Base-by-base conservation (phyloP, 1,140 invertebrate genomes). In the Nasonia vitripennis region DNA sequence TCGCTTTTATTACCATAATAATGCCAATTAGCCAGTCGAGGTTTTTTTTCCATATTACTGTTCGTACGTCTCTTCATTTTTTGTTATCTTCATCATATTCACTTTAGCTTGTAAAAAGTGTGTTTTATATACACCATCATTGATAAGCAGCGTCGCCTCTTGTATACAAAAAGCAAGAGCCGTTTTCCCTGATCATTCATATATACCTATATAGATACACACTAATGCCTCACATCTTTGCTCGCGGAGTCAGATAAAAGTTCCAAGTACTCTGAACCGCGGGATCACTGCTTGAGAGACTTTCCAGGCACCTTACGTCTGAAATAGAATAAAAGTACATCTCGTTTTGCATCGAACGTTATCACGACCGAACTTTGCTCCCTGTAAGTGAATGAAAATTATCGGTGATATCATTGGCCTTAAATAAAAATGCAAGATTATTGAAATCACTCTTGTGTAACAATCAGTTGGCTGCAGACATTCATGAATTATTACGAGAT, bases 231-330 rank as follows among this genome's bases (percentile, higher is more conserved):
- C 78, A 91, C 7, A 91, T 85, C 78, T 91, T 91, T 1, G 90
- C 87, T 31, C 77, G 74, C 17, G 89, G 87, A 27, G 86, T 82
- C 74, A 87, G 84, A 27, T 88, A 81, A 84, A 91, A 81, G 85
- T 89, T 87, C 91, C 91, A 92, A 3, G 88, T 88, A 62, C 74
- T 78, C 41, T 84, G 86, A 17, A 90, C 86, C 9, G 31, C 81
- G 27, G 83, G 67, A 34, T 92, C 89, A 9, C 84, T 9, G 62
- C 85, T 89, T 0, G 80, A 87, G 17, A 92, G 83, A 79, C 75
- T 78, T 81, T 87, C 77, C 10, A 92, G 82, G 51, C 51, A 80
- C 27, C 79, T 84, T 27, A 82, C 78, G 89, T 92, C 90, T 92
- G 88, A 81, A 90, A 91, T 70, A 31, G 31, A 86, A 77, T 31